Percentiles rank a stretch among this genome's conserved stretches.
phyloP scores from a whole-genome alignment of 1,140 invertebrate species.

The Venustaconcha ellipsiformis region DNA sequence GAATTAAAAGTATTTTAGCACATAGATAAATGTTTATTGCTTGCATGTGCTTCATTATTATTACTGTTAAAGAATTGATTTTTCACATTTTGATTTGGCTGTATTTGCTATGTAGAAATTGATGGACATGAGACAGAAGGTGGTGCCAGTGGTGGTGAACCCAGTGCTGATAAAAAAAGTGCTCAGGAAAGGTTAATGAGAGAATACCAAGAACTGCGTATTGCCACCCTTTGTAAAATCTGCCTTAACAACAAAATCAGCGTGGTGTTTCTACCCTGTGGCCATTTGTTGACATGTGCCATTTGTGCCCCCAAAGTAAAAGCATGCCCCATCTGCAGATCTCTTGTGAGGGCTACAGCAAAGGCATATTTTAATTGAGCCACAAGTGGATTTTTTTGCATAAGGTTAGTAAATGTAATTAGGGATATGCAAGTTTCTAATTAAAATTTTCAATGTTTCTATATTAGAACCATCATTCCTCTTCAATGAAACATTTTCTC shows the following conservation, averaged over 20 bases:
- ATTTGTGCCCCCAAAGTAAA: conserved; percentile 83
- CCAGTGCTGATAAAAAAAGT: background rate
- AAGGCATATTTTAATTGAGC: background rate
- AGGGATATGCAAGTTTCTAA: too few relatives aligned
- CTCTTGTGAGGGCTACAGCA: conserved; percentile 17
- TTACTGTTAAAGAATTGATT: background rate
- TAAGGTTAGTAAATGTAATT: too few relatives aligned
- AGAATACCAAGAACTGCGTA: conserved; percentile 73
- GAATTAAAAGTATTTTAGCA: background rate
- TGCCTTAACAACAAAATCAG: conserved; percentile 89
- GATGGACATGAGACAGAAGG: background rate
- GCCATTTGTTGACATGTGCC: conserved; percentile 86
- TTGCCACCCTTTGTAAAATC: conserved; percentile 88
- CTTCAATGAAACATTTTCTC: too few relatives aligned
- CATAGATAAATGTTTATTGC: background rate
- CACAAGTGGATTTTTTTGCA: too few relatives aligned
- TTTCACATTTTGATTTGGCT: background rate
- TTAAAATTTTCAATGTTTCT: too few relatives aligned
- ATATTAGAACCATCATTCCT: too few relatives aligned
- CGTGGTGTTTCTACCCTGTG: conserved; percentile 90
- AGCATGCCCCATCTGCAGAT: conserved; percentile 84
- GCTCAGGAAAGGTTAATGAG: conserved; percentile 19
- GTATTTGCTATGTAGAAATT: too few relatives aligned
- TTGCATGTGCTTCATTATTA: background rate
- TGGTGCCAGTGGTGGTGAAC: background rate